Evolutionary conservation across 2,113 vertebrate genomes (phyloP).

Genomic region (Plectropomus leopardus): DNA sequence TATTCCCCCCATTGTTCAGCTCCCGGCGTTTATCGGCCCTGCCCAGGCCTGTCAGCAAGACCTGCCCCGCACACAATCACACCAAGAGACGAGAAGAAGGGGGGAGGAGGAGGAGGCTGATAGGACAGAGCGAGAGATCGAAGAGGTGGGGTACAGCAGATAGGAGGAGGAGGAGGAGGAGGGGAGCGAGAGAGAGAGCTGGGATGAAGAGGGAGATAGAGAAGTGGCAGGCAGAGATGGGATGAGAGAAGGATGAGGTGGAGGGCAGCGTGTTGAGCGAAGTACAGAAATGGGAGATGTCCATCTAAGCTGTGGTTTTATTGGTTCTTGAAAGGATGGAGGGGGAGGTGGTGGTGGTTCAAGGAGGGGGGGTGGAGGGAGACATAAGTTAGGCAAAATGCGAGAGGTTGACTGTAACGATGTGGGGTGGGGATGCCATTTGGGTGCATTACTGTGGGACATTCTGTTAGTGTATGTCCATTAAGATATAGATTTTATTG

Average conservation of each 20-base stretch:
- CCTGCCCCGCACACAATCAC: constrained; percentile 69
- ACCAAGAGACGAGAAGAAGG: background rate
- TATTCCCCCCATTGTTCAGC: constrained; percentile 83
- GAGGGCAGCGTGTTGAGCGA: constrained; percentile 49
- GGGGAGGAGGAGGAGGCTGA: constrained; percentile 5
- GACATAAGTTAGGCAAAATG: constrained; percentile 60
- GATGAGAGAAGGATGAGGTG: constrained; percentile 50
- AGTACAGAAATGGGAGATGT: constrained; percentile 72
- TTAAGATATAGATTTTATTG: constrained; percentile 75
- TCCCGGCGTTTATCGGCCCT: constrained; percentile 74
- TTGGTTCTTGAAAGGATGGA: constrained; percentile 60
- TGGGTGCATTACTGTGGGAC: constrained; percentile 51
- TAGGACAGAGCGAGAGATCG: constrained; percentile 60
- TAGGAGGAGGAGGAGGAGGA: constrained; percentile 19
- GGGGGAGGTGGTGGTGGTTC: constrained; percentile 5
- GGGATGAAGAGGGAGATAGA: constrained; percentile 55
- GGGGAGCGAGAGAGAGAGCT: constrained; percentile 20
- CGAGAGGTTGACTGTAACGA: constrained; percentile 41
- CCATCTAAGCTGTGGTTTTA: constrained; percentile 71
- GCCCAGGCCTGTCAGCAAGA: constrained; percentile 80
- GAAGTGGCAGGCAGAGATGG: constrained; percentile 39
- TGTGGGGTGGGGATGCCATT: constrained; percentile 59
- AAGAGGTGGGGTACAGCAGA: constrained; percentile 58
- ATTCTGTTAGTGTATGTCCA: constrained; percentile 56
- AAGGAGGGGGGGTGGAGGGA: background rate